phyloP scores from a whole-genome alignment of 2,888 invertebrate species.

The Noctuana brunneofusca region DNA sequence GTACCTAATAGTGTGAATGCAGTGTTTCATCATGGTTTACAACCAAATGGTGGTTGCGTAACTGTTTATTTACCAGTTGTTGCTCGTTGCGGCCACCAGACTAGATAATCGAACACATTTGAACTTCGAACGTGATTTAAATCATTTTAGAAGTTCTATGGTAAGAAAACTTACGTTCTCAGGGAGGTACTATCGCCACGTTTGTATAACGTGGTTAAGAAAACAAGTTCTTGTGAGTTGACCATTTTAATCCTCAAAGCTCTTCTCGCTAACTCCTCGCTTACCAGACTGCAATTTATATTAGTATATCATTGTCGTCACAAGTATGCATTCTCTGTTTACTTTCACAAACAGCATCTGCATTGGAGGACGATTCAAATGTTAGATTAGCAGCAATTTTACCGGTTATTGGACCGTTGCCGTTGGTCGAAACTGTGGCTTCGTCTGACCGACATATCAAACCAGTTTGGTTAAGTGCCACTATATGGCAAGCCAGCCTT shows the following conservation, averaged over 20 bases:
- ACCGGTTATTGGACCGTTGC: slow-evolving; percentile 49
- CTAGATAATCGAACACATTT: no score
- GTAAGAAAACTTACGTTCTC: no score
- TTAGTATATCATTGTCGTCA: background rate
- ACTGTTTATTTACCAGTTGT: no score
- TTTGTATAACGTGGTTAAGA: no score
- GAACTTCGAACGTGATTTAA: no score
- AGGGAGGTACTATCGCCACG: no score
- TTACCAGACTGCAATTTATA: background rate
- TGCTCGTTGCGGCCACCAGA: no score
- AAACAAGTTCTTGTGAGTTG: no score
- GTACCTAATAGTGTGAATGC: background rate
- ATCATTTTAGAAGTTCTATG: no score
- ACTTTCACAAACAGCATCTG: slow-evolving; percentile 8
- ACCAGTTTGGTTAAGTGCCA: slow-evolving; percentile 61
- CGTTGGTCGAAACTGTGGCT: slow-evolving; percentile 41
- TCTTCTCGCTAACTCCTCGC: background rate
- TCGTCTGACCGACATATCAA: slow-evolving; percentile 53
- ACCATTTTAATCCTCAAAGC: no score
- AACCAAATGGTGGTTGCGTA: no score
- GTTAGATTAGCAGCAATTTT: slow-evolving; percentile 39
- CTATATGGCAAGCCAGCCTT: slow-evolving; percentile 60
- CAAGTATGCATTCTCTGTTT: background rate
- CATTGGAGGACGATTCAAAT: slow-evolving; percentile 18
- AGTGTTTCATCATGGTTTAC: no score